Conservation (phyloP, 2,888 invertebrate species). For the Rotaria sp. region DNA sequence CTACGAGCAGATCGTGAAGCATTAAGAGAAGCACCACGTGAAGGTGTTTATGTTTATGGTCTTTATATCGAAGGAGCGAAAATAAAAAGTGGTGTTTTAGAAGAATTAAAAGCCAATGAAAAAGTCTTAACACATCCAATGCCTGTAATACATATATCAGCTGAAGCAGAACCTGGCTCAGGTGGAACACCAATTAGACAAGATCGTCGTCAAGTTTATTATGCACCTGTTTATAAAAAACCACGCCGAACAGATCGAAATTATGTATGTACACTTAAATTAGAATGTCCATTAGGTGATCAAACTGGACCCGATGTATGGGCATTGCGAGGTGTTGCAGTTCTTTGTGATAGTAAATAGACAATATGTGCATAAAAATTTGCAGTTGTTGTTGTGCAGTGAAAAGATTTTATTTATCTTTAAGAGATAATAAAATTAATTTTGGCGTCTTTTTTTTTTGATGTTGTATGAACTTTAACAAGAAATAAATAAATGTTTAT, state of each 20-base stretch:
- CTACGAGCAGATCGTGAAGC: conserved; percentile 51
- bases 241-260: conserved; percentile 53
- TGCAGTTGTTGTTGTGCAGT: not conserved
- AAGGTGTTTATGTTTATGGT: conserved; percentile 79
- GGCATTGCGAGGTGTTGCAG: conserved; percentile 75
- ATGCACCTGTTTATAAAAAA: conserved; percentile 53
- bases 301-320: conserved; percentile 69
- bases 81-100: conserved; percentile 70
- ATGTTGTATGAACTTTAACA: not conserved
- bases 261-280: conserved; percentile 50
- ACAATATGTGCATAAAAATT: not conserved
- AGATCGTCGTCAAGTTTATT: conserved; percentile 45
- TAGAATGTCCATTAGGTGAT: conserved; percentile 42
- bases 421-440: too few species aligned
- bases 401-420: not conserved
- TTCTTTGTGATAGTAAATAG: conserved; percentile 77
- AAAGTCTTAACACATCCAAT: conserved; percentile 72
- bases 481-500: not conserved
- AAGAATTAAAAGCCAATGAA: conserved; percentile 69
- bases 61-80: conserved; percentile 78
- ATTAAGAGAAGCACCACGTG: conserved; percentile 72
- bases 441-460: not conserved
- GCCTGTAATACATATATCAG: conserved; percentile 74
- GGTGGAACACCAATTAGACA: conserved; percentile 42
- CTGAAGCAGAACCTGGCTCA: conserved; percentile 51